These are phyloP conservation scores for Arizona elegans DNA, from an alignment of 2,113 vertebrate genomes.

Conservation along the genomic window DNA sequence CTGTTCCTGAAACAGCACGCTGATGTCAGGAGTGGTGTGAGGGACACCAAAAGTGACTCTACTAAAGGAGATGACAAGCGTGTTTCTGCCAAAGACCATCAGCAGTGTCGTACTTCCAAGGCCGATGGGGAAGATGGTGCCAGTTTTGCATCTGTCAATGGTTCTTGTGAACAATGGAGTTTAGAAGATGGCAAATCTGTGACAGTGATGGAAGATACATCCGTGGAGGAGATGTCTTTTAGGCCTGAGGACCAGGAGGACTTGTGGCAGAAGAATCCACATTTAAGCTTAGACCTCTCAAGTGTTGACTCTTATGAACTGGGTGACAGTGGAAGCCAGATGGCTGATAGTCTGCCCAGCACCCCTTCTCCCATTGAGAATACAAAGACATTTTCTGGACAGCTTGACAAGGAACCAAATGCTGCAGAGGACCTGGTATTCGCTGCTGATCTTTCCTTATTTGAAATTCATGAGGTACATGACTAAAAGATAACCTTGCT, in stretches of 20 bases:
- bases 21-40: conserved; percentile 50
- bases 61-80: conserved; percentile 68
- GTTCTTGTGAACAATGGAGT: conserved; percentile 71
- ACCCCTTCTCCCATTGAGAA: conserved; percentile 89
- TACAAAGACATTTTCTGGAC: conserved; percentile 79
- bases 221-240: conserved; percentile 74
- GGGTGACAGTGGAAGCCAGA: conserved; percentile 78
- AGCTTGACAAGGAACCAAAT: conserved; percentile 73
- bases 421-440: conserved; percentile 65
- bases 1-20: conserved; percentile 81
- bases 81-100: conserved; percentile 59
- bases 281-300: conserved; percentile 84
- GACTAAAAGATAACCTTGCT: not conserved
- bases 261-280: conserved; percentile 78
- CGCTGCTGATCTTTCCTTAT: conserved; percentile 78
- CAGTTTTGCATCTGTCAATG: conserved; percentile 56
- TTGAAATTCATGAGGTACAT: conserved; percentile 85
- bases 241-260: conserved; percentile 67
- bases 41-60: conserved; percentile 57
- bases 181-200: conserved; percentile 75
- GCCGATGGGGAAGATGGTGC: conserved; percentile 69
- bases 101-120: conserved; percentile 59
- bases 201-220: conserved; percentile 70
- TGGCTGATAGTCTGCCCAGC: conserved; percentile 85
- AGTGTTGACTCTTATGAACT: conserved; percentile 79